A percentile compares a stretch with the other conserved stretches of the same genome.
phyloP scores from a whole-genome alignment of 2,113 vertebrate species.

The Rhipidura dahli region DNA sequence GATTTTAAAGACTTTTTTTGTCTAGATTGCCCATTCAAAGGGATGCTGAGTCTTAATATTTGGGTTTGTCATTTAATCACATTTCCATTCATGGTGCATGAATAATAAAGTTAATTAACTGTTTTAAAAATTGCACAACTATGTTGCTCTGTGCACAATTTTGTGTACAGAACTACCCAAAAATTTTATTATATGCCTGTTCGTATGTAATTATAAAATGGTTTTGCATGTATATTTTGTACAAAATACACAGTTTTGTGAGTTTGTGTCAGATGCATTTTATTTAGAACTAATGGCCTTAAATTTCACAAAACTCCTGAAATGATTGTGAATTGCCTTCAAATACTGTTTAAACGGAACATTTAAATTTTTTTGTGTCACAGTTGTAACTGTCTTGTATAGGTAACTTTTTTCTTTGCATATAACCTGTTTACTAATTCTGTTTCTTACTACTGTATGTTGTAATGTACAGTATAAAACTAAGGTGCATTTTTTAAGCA shows the following conservation, averaged over 20 bases:
- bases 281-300: conserved; percentile 96
- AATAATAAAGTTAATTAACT: conserved; percentile 65
- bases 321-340: conserved; percentile 92
- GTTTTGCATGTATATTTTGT: conserved; percentile 97
- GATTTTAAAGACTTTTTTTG: too few relatives aligned
- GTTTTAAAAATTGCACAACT: conserved; percentile 66
- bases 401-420: conserved; percentile 79
- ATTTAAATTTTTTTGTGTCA: conserved; percentile 81
- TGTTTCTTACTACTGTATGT: conserved; percentile 73
- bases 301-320: conserved; percentile 92
- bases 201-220: conserved; percentile 82
- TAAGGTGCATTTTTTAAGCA: conserved; percentile 84
- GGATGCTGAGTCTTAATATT: conserved; percentile 70
- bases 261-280: conserved; percentile 79
- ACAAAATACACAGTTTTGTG: conserved; percentile 87
- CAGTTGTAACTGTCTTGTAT: conserved; percentile 84
- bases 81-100: conserved; percentile 65
- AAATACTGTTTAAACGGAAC: conserved; percentile 72
- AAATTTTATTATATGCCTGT: conserved; percentile 82
- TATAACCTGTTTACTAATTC: conserved; percentile 76
- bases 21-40: conserved; percentile 75
- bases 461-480: conserved; percentile 85
- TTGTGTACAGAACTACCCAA: conserved; percentile 87
- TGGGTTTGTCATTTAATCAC: conserved; percentile 64
- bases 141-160: conserved; percentile 81